Conservation (phyloP, 2,888 invertebrate genomes). For the Chymomyza amoena region DNA sequence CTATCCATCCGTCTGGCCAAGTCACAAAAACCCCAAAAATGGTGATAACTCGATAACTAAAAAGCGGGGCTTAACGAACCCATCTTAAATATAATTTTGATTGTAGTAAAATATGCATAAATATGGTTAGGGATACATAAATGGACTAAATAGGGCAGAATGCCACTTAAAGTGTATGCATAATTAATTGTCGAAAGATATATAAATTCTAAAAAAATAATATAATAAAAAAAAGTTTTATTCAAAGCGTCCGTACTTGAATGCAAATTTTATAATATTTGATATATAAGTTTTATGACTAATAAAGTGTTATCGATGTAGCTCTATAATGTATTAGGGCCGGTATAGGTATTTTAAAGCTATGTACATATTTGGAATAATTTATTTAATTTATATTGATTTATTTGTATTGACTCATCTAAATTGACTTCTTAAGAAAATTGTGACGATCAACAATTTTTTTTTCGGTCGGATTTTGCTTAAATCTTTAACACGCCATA, state of each 20-base stretch:
- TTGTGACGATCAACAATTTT: too few relatives aligned
- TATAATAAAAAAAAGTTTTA: not conserved
- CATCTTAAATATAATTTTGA: not conserved
- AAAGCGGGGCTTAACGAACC: not conserved
- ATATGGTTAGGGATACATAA: not conserved
- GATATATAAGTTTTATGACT: too few relatives aligned
- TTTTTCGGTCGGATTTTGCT: too few relatives aligned
- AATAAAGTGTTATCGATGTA: too few relatives aligned
- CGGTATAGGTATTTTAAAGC: too few relatives aligned
- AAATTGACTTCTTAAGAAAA: too few relatives aligned
- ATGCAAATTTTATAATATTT: too few relatives aligned
- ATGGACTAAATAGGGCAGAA: not conserved
- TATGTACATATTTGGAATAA: too few relatives aligned
- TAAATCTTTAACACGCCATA: too few relatives aligned
- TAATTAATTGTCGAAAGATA: not conserved
- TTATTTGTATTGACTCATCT: too few relatives aligned
- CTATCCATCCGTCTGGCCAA: not conserved
- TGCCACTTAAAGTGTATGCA: not conserved
- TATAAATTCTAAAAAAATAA: not conserved
- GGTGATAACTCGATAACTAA: not conserved
- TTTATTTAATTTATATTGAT: too few relatives aligned
- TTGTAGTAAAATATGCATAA: not conserved
- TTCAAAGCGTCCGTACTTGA: not conserved
- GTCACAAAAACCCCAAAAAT: not conserved
- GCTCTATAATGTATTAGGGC: too few relatives aligned